Conservation (phyloP, 1,140 invertebrate genomes). For the Drosophila arawakana region DNA sequence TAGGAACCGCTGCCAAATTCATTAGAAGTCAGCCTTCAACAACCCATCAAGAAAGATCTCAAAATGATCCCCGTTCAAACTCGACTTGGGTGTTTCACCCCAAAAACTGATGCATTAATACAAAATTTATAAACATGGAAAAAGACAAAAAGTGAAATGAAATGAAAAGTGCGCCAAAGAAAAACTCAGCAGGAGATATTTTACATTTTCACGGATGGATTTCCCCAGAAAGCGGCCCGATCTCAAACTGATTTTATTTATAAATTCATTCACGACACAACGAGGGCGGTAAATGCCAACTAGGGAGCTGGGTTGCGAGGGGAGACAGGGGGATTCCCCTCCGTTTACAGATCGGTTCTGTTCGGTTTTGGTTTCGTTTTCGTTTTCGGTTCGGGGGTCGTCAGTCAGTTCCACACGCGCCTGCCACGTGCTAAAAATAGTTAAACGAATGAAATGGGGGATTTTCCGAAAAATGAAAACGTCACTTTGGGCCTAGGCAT, state of each 20-base stretch:
- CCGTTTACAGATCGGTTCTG: constrained; percentile 1
- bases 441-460: constrained; percentile 29
- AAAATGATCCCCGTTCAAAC: background rate
- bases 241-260: constrained; percentile 47
- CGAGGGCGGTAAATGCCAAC: constrained; percentile 45
- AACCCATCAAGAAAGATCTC: constrained; percentile 5
- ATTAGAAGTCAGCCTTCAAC: constrained; percentile 41
- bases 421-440: constrained; percentile 50
- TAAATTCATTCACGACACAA: constrained; percentile 57
- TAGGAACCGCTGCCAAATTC: constrained; percentile 18
- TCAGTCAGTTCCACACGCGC: constrained; percentile 26
- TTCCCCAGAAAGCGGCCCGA: constrained; percentile 46
- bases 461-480: constrained; percentile 63
- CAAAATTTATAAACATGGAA: constrained; percentile 40
- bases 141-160: constrained; percentile 12
- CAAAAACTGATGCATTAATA: constrained; percentile 26
- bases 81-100: constrained; percentile 3
- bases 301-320: background rate
- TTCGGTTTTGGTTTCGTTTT: constrained; percentile 13
- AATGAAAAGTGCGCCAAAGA: constrained; percentile 32
- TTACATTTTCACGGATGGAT: constrained; percentile 56
- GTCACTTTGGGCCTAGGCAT: constrained; percentile 50
- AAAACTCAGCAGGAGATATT: constrained; percentile 60
- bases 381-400: constrained; percentile 36
- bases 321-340: background rate